Evolutionary conservation across 1,140 invertebrate species (phyloP), one percentile per base, ranked within the genome.

Genomic region (Euura lappo): DNA sequence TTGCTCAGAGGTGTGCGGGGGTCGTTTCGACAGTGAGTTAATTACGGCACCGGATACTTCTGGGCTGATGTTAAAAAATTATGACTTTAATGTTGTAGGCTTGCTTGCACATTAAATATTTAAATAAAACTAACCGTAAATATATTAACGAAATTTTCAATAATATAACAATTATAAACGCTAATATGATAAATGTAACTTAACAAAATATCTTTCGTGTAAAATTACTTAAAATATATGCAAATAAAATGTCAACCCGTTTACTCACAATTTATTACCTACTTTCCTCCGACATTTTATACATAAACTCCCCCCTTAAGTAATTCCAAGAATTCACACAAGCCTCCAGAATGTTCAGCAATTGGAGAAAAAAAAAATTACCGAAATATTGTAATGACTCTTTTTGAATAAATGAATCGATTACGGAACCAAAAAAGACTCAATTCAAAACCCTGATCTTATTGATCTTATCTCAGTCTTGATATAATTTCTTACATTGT

Each of bases 221-320:
- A 60, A 60, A 60, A 60, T 60, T 60, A 60, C 51, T 60, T 60
- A 60, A 60, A 60, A 60, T 60, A 60, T 60, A 60, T n/a, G 51
- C 51, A 60, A 60, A 11, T 60, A 60, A 60, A 60, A 60, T 60
- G 51, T 60, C 51, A 60, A 60, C 10, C 13, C 13, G 51, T 60
- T 60, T 60, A 3, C 10, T 8, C 1, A n/a, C 10, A 60, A n/a
- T 60, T 60, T 11, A 60, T 60, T 60, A 60, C 51, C 51, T 60
- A n/a, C 10, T 60, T 60, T 60, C 51, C 51, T 60, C 8, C 51
- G 51, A 5, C 51, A 60, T 60, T 60, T 60, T n/a, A 60, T 6
- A 6, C 51, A 60, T 60, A 60, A 60, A 3, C 13, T 0, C 6
- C 28, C 28, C 28, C 28, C 28, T 28, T 28, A 28, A 28, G 28